Evolutionary conservation across 2,797 vertebrate genomes (phyloP), one percentile per base, ranked within the genome.

Genomic region (Myripristis murdjan): DNA sequence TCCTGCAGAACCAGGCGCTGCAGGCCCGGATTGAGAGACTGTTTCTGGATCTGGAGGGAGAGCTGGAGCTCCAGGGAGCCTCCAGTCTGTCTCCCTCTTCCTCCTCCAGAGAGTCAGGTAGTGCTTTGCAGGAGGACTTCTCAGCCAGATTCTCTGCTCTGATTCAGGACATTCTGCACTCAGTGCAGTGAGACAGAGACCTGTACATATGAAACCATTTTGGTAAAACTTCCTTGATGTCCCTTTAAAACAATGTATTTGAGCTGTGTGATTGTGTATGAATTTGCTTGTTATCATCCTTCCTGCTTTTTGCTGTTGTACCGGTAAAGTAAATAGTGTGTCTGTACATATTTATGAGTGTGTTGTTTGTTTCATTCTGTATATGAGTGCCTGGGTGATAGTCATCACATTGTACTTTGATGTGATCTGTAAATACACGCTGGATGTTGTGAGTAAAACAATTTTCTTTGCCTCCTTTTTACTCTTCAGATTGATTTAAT

Each of bases 121-220:
- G 81, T 0, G 89, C 87, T 49, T 87, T 95, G 74, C 90, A 83
- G 55, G 90, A 91, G 69, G 93, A 95, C 64, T 95, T 95, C 65
- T 92, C 93, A 15, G 74, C 84, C 12, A 92, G 89, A 82, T 78
- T 95, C 8, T 93, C 89, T 11, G 89, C 92, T 52, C 87, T 95
- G 48, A 93, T 95, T 22, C 86, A 93, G 78, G 95, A 95, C 84
- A 95, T 95, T 73, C 41, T 92, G 72, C 84, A 91, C 57, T 92
- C 89, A 52, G 77, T 92, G 64, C 67, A 90, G 82, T 82, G 58
- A 90, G 43, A 67, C 33, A 60, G 52, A 75, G 20, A 14, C 23
- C 1, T 23, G 6, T 9, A 51, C 26, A 60, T 41, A 35, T 18
- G 7, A 5, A 49, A 14, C n/a, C 54, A 67, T 18, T 7, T 3